phyloP scores from a whole-genome alignment of 2,797 vertebrate genomes.

The Falco berigora region DNA sequence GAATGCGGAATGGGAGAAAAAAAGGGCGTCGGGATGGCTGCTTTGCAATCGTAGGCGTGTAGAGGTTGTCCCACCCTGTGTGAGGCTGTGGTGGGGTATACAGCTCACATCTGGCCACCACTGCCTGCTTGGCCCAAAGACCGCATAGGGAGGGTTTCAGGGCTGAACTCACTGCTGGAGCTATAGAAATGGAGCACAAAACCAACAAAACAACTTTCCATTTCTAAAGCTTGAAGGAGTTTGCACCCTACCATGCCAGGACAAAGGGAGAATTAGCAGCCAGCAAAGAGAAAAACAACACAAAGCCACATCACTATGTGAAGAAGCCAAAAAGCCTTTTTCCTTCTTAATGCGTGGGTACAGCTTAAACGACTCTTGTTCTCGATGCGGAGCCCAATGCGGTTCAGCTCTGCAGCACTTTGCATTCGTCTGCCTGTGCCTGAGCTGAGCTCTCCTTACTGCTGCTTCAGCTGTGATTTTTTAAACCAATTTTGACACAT shows the following conservation, averaged over 20 bases:
- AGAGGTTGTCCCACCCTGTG: background rate
- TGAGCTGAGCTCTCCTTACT: background rate
- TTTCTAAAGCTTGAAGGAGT: slow-evolving; percentile 23
- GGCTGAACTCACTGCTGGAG: background rate
- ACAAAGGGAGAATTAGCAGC: slow-evolving; percentile 43
- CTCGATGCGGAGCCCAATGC: background rate
- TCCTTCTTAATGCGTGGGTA: background rate
- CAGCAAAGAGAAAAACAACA: slow-evolving; percentile 16
- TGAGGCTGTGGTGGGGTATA: background rate
- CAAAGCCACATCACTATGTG: background rate
- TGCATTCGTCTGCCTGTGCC: background rate
- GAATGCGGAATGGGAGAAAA: background rate
- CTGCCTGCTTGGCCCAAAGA: background rate
- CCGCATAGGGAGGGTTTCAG: background rate
- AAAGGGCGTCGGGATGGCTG: background rate
- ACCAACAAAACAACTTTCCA: slow-evolving; percentile 40
- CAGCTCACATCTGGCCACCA: background rate
- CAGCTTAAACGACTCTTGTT: rapidly evolving
- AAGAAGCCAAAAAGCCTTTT: background rate
- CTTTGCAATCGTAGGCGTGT: background rate
- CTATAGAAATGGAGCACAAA: slow-evolving; percentile 25
- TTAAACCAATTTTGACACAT: slow-evolving; percentile 39
- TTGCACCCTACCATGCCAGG: background rate
- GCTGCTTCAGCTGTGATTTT: slow-evolving; percentile 25
- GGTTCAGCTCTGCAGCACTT: background rate